Evolutionary conservation across 2,113 vertebrate genomes (phyloP), one percentile per base, ranked within the genome.

Genomic region (Trematomus loennbergii): DNA sequence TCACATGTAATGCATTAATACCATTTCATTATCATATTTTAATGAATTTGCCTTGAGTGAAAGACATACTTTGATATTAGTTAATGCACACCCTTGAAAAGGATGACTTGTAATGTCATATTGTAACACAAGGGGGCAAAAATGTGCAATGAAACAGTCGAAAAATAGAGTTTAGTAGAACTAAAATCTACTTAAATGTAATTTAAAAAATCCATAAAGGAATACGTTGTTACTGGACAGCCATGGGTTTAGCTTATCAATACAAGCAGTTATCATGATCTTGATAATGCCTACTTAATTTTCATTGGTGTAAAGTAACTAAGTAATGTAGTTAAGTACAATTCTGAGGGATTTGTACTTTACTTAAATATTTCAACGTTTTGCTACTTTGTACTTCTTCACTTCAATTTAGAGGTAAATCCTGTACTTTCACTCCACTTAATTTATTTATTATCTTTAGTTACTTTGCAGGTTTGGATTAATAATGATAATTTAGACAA

Each of bases 101-200:
- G 1, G 18, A 5, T 12, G 33, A 52, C 18, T 13, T 88, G 89
- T 58, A 82, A 16, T 81, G 9, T 0, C 40, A 17, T 4, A 3
- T 25, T 46, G 33, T 0, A 81, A 74, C 92, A 75, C 86, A 17
- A 54, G 92, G 50, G 80, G 89, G 89, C 78, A 16, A 6, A 5
- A 62, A 58, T 43, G 22, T 54, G 46, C 7, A 50, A 48, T 8
- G 2, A 22, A 3, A 0, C 8, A 3, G 9, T 8, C 0, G 0
- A 5, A 52, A 61, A 75, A n/a, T 7, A 15, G 3, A 59, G 11
- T 9, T 53, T 66, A 63, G 5, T 20, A 5, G 12, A 29, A 29
- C 2, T 25, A 0, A 57, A 50, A 65, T 4, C 17, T 2, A 36
- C 4, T 0, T 55, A 54, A 9, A 7, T 59, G 29, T 10, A 12